Evolutionary conservation across 2,797 vertebrate species (phyloP), one percentile per base, ranked within the genome.

Genomic region (Emydoidea blandingii): DNA sequence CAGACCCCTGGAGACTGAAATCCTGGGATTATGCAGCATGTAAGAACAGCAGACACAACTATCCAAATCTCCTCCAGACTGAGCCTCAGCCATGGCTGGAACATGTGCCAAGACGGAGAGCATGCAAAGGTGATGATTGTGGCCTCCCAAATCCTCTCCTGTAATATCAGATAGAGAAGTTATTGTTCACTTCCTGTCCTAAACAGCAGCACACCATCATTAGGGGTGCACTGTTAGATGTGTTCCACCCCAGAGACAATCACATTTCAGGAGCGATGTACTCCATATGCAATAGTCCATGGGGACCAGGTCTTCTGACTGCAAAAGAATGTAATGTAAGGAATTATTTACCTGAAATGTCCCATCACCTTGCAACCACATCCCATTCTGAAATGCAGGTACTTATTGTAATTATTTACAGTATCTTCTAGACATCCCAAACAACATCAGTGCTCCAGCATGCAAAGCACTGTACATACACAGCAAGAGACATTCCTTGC

Each of bases 11-110:
- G 56, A 88, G 76, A 0, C 18, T 3, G 11, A 76, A 87, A 50
- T 5, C 4, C 56, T 65, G 14, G 2, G 19, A 0, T 7, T 0
- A 52, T 29, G 68, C 34, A 16, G 12, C 37, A 41, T 37, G 7
- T 12, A n/a, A 7, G 56, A 6, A 6, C 37, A 15, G 12, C 0
- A 29, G 85, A 19, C 78, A 78, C 6, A 31, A 8, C 74, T 47
- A 29, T 78, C 44, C 44, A 76, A 76, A 47, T 76, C 44, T 47
- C 41, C 23, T 47, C 27, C 47, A 29, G 47, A 49, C 44, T 29
- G 41, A 31, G 23, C 27, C 74, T 49, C 44, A 9, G 41, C 27
- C 47, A 47, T 29, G 44, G 23, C 44, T 27, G 74, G 74, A 78
- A 47, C 44, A 16, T 44, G 14, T 8, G 74, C 14, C 41, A 76